Evolutionary conservation across 2,888 invertebrate species (phyloP).

Genomic region (Lepeophtheirus nordmannii): DNA sequence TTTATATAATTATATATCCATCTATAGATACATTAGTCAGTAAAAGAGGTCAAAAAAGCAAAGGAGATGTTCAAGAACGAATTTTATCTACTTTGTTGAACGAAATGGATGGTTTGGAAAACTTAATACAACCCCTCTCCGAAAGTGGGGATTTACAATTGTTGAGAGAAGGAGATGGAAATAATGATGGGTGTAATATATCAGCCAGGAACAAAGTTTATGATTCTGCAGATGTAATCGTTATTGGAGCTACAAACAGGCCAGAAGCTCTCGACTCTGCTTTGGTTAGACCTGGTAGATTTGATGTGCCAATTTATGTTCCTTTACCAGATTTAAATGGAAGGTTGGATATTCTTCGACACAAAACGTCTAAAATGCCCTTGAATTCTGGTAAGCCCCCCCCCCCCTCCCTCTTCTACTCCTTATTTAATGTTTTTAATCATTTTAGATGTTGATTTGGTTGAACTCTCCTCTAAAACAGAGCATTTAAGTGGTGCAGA

Average conservation of each 20-base stretch:
- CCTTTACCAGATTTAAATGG: conserved; percentile 38
- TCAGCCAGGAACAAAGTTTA: conserved; percentile 27
- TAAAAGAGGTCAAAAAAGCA: conserved; percentile 31
- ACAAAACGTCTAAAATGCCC: neutral
- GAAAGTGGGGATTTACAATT: neutral
- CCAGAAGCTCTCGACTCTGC: conserved; percentile 48
- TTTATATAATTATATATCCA: conserved; percentile 36
- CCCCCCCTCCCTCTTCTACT: neutral
- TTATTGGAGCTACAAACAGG: conserved; percentile 50
- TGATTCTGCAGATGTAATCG: conserved; percentile 36
- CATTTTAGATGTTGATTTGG: conserved; percentile 32
- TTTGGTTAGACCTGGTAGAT: conserved; percentile 46
- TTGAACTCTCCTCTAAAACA: conserved; percentile 37
- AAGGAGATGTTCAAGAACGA: conserved; percentile 42
- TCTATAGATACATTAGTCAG: conserved; percentile 40
- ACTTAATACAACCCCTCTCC: conserved; percentile 29
- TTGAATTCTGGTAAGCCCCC: neutral
- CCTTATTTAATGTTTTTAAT: neutral
- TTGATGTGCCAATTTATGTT: conserved; percentile 46
- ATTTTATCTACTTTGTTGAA: conserved; percentile 46
- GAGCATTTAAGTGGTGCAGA: conserved; percentile 47
- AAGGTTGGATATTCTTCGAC: neutral
- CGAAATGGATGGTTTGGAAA: conserved; percentile 48
- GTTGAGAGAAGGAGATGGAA: neutral
- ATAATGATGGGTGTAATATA: neutral